Base-by-base conservation (phyloP, 1,140 invertebrate species). In the Bombus confusus region DNA sequence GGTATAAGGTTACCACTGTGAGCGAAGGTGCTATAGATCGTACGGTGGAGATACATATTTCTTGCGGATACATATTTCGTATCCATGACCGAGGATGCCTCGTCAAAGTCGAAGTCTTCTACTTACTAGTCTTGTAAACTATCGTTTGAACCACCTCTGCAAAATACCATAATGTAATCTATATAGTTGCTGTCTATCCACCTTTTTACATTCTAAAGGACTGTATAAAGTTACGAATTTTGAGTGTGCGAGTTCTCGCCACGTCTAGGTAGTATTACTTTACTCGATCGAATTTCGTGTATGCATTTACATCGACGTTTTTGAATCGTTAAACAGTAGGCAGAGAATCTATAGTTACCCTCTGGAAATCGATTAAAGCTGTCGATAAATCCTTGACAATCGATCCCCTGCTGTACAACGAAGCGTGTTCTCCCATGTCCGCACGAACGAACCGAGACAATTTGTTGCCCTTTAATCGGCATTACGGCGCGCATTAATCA, bases 381-480 rank as follows among this genome's bases (percentile, higher is more conserved):
- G 15, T 39, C 80, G 39, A 83, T 83, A 77, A 57, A 78, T 78
- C 47, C 28, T 10, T 37, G 74, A 68, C 59, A 25, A 41, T 18
- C 43, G 73, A 69, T 77, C 31, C n/a, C 0, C 34, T 10, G 12
- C 1, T 8, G 39, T 13, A 10, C 12, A 43, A 71, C 66, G 59
- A 78, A 71, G 15, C 47, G 39, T 41, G 64, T 78, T 76, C 68
- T 84, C 79, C 75, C 37, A 12, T n/a, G 4, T 41, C n/a, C 5
- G 43, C n/a, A 39, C 12, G 25, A 79, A 79, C 10, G 47, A 69
- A 41, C 75, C 66, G 47, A 39, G 75, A 52, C 64, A 79, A 84
- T 75, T 84, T 79, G 82, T 84, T 84, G 82, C 75, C 82, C 75
- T 59, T 59, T 79, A 84, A 84, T 78, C 66, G 82, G 34, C 66